Evolutionary conservation across 2,113 vertebrate genomes (phyloP).

Genomic region (Pan troglodytes): NHGRI_mPanTro3-v2.1_pri NC_072398.2:106662001-106662500

Average conservation of each 20-base stretch:
- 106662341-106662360: conserved; percentile 35
- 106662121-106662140: background rate
- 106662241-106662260: background rate
- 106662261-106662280: conserved; percentile 3
- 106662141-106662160: conserved; percentile 3
- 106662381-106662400: background rate
- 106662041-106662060: background rate
- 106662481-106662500: background rate
- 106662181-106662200: background rate
- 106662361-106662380: background rate
- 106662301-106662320: background rate
- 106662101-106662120: background rate
- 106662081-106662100: background rate
- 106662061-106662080: background rate
- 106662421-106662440: background rate
- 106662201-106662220: background rate
- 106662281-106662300: background rate
- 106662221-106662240: background rate
- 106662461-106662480: conserved; percentile 3
- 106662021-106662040: background rate
- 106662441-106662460: background rate
- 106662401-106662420: background rate
- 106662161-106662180: background rate
- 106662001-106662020: fast-evolving
- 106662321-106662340: conserved; percentile 4